A percentile compares a stretch with the other conserved stretches of the same genome.
These are phyloP conservation scores for Mesochorus sp. DNA, from an alignment of 2,888 invertebrate species.

Conservation along the genomic window DNA sequence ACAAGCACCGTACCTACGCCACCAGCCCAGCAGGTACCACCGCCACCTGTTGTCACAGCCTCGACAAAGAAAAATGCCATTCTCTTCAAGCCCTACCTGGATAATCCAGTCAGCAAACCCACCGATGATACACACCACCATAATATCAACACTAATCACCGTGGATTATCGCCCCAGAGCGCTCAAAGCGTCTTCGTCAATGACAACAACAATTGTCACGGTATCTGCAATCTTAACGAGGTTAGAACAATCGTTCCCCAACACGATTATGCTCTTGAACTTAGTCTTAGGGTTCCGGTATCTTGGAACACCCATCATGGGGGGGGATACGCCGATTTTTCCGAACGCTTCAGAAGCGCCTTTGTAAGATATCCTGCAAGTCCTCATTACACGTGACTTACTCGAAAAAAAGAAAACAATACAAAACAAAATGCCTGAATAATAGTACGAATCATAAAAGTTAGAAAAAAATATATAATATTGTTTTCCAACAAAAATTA, in stretches of 20 bases:
- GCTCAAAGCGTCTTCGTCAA: slow-evolving; percentile 62
- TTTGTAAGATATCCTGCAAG: slow-evolving; percentile 79
- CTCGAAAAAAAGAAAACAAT: slow-evolving; percentile 30
- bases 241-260: slow-evolving; percentile 59
- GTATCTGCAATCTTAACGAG: slow-evolving; percentile 76
- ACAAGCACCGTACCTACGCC: slow-evolving; percentile 72
- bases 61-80: slow-evolving; percentile 86
- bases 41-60: slow-evolving; percentile 65
- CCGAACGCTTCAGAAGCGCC: slow-evolving; percentile 73
- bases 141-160: slow-evolving; percentile 60
- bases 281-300: slow-evolving; percentile 76
- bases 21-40: slow-evolving; percentile 62
- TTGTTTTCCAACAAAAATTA: no score
- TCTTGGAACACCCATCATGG: slow-evolving; percentile 69
- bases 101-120: slow-evolving; percentile 85
- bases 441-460: neutral
- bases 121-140: slow-evolving; percentile 59
- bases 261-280: slow-evolving; percentile 73
- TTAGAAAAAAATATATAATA: no score
- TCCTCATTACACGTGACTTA: slow-evolving; percentile 71
- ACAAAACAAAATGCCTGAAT: neutral
- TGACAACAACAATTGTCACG: slow-evolving; percentile 75
- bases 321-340: slow-evolving; percentile 52
- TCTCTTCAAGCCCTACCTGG: slow-evolving; percentile 90
- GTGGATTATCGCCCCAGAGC: slow-evolving; percentile 60